These are phyloP conservation scores for Biston betularia DNA, from an alignment of 2,888 invertebrate species.

Conservation along the genomic window DNA sequence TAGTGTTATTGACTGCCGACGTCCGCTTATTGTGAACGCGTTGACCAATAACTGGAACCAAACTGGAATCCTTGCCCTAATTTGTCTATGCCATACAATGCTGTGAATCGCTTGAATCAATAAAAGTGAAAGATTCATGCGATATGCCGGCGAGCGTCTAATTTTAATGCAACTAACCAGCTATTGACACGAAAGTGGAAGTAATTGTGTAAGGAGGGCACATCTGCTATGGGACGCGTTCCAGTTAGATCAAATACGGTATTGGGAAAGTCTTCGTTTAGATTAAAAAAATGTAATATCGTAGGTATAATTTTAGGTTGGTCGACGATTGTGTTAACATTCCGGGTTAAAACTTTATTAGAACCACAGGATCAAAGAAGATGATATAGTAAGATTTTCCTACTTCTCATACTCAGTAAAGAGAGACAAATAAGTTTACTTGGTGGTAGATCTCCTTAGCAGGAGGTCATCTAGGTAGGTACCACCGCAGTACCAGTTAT, in stretches of 20 bases:
- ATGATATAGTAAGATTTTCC: too few relatives aligned
- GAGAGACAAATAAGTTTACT: too few relatives aligned
- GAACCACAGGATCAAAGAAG: background rate
- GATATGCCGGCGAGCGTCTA: slow-evolving; percentile 18
- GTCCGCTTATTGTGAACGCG: slow-evolving; percentile 79
- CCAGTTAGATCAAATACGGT: slow-evolving; percentile 10
- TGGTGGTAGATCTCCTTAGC: too few relatives aligned
- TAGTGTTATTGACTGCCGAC: slow-evolving; percentile 66
- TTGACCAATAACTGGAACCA: slow-evolving; percentile 69
- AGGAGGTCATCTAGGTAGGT: too few relatives aligned
- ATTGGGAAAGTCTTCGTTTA: slow-evolving; percentile 2
- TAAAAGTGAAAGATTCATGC: slow-evolving; percentile 36
- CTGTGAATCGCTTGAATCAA: slow-evolving; percentile 34
- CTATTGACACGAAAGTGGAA: slow-evolving; percentile 31
- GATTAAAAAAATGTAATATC: background rate
- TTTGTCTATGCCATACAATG: slow-evolving; percentile 50
- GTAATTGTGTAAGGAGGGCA: slow-evolving; percentile 38
- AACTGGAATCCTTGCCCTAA: slow-evolving; percentile 68
- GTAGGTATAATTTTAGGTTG: background rate
- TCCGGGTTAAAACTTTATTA: background rate
- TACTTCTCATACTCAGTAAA: too few relatives aligned
- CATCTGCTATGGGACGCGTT: slow-evolving; percentile 33
- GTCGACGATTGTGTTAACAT: background rate
- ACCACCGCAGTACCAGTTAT: too few relatives aligned
- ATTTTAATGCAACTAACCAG: slow-evolving; percentile 27